phyloP scores from a whole-genome alignment of 2,888 invertebrate species.

The Dorcus parallelipipedus region DNA sequence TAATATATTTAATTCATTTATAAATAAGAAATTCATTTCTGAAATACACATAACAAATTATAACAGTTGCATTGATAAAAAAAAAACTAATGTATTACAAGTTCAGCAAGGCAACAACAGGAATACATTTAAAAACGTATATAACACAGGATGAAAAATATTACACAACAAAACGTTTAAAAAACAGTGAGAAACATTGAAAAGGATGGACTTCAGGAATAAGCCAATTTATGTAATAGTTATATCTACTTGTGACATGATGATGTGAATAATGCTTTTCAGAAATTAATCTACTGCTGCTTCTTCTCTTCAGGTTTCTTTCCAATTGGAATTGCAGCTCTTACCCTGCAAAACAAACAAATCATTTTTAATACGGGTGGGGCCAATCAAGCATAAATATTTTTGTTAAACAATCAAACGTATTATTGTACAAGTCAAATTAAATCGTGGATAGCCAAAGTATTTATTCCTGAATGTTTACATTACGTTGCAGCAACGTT shows the following conservation, averaged over 20 bases:
- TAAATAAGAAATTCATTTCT: conserved; percentile 26
- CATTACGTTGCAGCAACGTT: no score
- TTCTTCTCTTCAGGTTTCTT: conserved; percentile 82
- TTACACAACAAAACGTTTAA: conserved; percentile 24
- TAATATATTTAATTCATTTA: conserved; percentile 22
- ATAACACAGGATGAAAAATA: conserved; percentile 30
- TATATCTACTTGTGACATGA: conserved; percentile 13
- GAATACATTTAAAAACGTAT: conserved; percentile 21
- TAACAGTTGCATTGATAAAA: conserved; percentile 27
- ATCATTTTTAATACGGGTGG: conserved; percentile 6
- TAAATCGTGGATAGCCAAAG: no score
- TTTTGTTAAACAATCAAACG: no score
- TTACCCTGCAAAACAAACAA: conserved; percentile 62
- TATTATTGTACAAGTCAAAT: no score
- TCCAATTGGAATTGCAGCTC: conserved; percentile 84
- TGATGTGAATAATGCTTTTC: conserved; percentile 11
- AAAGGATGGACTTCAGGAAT: conserved; percentile 24
- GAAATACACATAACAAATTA: conserved; percentile 17
- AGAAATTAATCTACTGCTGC: conserved; percentile 64
- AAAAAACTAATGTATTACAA: conserved; percentile 31
- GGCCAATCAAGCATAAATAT: background rate
- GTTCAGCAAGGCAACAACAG: conserved; percentile 24
- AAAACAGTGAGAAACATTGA: no score
- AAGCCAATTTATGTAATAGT: conserved; percentile 6
- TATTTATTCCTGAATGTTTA: no score